Base-by-base conservation (phyloP, 2,797 vertebrate genomes). In the Tenualosa thibaudeaui region DNA sequence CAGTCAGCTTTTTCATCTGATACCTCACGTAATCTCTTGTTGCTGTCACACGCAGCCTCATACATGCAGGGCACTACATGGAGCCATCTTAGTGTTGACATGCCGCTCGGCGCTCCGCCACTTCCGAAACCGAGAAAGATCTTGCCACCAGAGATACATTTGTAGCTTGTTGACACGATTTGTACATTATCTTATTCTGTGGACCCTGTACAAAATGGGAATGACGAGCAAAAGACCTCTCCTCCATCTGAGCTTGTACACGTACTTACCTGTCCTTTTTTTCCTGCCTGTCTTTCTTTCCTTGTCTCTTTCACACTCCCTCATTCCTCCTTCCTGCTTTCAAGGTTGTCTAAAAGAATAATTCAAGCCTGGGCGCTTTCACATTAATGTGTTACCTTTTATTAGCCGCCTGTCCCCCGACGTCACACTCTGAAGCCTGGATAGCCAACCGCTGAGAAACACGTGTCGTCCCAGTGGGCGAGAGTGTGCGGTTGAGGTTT, bases 361-460 rank as follows among this genome's bases (percentile, higher is more conserved):
- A 84, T 86, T 86, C 84, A 85, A 85, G 81, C 84, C 26, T n/a
- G 56, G 84, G 78, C 86, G 68, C 83, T 83, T 84, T 82, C 81
- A 51, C 71, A 82, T 86, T 89, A 90, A 88, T 87, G 87, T 86
- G 84, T 82, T 78, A 40, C 71, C 81, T 89, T 89, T 87, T 82
- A 82, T 83, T 62, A 54, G 56, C 51, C 82, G 81, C 26, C 3
- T 81, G 82, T 84, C 82, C 58, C 43, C 50, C 12, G 31, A 85
- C 51, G 31, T 53, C 81, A 43, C 13, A 83, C 62, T 84, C 81
- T 82, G 60, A 85, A 51, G 75, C 75, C 65, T 49, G 83, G 82
- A 85, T 24, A 83, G 62, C 82, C 51, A 10, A 12, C 40, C 49
- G 85, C 49, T 84, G 10, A 78, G 50, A 84, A 84, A 85, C 19